These are phyloP conservation scores for Drosophila nigrodunni DNA, from an alignment of 1,140 invertebrate species.

Conservation along the genomic window DNA sequence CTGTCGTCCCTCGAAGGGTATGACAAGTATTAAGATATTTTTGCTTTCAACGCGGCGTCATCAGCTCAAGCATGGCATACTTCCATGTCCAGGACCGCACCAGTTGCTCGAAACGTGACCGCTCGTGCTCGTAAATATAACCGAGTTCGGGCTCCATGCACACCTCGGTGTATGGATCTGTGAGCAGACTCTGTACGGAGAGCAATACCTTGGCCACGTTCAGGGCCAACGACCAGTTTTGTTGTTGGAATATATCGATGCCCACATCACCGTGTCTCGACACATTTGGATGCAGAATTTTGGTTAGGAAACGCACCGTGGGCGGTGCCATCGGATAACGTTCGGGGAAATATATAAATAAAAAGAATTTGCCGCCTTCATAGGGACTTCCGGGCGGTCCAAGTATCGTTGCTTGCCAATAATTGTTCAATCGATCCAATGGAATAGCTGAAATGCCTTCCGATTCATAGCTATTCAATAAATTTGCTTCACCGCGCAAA, in stretches of 20 bases:
- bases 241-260: constrained; percentile 96
- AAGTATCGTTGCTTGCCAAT: constrained; percentile 96
- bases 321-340: constrained; percentile 96
- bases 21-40: background rate
- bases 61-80: constrained; percentile 95
- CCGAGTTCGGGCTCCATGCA: constrained; percentile 97
- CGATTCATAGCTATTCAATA: constrained; percentile 91
- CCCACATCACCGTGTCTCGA: constrained; percentile 98
- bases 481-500: constrained; percentile 89
- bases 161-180: constrained; percentile 95
- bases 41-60: constrained; percentile 71
- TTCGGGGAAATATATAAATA: constrained; percentile 94
- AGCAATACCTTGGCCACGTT: constrained; percentile 96
- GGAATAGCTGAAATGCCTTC: constrained; percentile 96
- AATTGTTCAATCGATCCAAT: constrained; percentile 91
- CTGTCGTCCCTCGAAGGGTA: constrained; percentile 9
- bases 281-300: constrained; percentile 97
- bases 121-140: constrained; percentile 91
- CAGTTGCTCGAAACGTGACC: constrained; percentile 91
- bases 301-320: constrained; percentile 94
- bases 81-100: constrained; percentile 96
- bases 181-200: constrained; percentile 95
- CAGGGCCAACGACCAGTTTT: constrained; percentile 97
- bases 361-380: constrained; percentile 97
- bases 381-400: constrained; percentile 96